These are phyloP conservation scores for Drosophila bifasciata DNA, from an alignment of 1,140 invertebrate genomes.

Conservation along the genomic window DNA sequence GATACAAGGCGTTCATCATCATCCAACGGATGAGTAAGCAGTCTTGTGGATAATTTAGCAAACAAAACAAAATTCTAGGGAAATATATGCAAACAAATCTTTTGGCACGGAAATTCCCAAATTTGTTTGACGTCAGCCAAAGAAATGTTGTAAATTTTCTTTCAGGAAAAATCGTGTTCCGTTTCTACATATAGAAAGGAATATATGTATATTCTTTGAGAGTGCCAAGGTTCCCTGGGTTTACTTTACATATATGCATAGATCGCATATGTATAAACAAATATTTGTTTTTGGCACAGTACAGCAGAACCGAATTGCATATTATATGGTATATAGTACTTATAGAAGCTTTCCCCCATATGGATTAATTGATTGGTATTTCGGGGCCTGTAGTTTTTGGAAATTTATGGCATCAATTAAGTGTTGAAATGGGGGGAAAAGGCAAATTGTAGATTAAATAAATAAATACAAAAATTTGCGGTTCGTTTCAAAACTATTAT, in stretches of 20 bases:
- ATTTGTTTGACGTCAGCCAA: slow-evolving; percentile 60
- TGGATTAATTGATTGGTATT: slow-evolving; percentile 22
- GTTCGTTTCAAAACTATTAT: too few relatives aligned
- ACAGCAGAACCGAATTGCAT: slow-evolving; percentile 30
- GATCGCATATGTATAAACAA: slow-evolving; percentile 39
- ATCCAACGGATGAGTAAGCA: slow-evolving; percentile 49
- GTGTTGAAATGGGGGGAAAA: slow-evolving; percentile 24
- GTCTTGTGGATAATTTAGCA: slow-evolving; percentile 26
- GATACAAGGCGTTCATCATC: slow-evolving; percentile 6
- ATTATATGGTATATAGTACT: slow-evolving; percentile 19
- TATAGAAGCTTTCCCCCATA: slow-evolving; percentile 4
- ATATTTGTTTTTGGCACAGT: slow-evolving; percentile 42
- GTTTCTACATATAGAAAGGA: background rate
- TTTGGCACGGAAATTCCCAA: slow-evolving; percentile 70
- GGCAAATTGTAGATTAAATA: slow-evolving; percentile 27
- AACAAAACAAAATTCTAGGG: slow-evolving; percentile 26
- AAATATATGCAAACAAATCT: slow-evolving; percentile 36
- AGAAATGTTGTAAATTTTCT: slow-evolving; percentile 42
- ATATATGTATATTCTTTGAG: background rate
- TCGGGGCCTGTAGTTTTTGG: slow-evolving; percentile 5
- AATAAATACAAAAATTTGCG: background rate
- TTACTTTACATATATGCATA: slow-evolving; percentile 22
- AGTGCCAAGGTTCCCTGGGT: slow-evolving; percentile 34
- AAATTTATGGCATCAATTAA: slow-evolving; percentile 31
- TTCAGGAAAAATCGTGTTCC: slow-evolving; percentile 22